phyloP scores from a whole-genome alignment of 2,113 vertebrate species.

The Narcine bancroftii region DNA sequence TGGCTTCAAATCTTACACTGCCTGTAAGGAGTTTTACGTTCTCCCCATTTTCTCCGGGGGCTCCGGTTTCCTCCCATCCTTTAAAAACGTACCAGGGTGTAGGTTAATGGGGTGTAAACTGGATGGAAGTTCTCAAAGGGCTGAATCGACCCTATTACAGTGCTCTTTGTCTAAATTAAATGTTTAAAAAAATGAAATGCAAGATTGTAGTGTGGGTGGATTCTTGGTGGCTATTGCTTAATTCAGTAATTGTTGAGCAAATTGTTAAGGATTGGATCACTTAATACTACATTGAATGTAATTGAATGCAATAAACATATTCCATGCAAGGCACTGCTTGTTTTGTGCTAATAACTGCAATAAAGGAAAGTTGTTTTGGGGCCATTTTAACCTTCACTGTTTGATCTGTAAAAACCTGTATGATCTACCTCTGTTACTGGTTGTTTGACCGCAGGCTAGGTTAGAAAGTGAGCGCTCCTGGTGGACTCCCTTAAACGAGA shows the following conservation, averaged over 20 bases:
- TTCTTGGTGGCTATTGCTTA: slow-evolving; percentile 2
- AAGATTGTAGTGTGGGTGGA: not conserved
- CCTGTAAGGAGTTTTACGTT: too few species aligned
- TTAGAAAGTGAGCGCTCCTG: not conserved
- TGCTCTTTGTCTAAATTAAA: too few species aligned
- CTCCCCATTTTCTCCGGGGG: too few species aligned
- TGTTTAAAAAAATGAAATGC: not conserved
- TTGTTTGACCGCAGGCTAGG: not conserved
- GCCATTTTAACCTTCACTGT: not conserved
- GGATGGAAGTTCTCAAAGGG: too few species aligned
- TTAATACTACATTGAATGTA: slow-evolving; percentile 31
- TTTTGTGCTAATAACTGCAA: slow-evolving; percentile 20
- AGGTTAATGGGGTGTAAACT: too few species aligned
- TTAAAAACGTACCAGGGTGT: too few species aligned
- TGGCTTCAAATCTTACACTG: too few species aligned
- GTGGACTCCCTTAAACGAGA: not conserved
- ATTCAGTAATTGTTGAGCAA: not conserved
- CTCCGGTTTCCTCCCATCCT: too few species aligned
- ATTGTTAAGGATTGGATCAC: slow-evolving; percentile 7
- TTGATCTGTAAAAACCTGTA: not conserved
- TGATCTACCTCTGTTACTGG: not conserved
- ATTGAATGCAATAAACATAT: slow-evolving; percentile 13
- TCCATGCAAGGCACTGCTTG: not conserved
- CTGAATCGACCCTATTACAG: too few species aligned
- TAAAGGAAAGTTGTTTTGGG: not conserved